Evolutionary conservation across 2,888 invertebrate species (phyloP).

Genomic region (Hemithea aestivaria): DNA sequence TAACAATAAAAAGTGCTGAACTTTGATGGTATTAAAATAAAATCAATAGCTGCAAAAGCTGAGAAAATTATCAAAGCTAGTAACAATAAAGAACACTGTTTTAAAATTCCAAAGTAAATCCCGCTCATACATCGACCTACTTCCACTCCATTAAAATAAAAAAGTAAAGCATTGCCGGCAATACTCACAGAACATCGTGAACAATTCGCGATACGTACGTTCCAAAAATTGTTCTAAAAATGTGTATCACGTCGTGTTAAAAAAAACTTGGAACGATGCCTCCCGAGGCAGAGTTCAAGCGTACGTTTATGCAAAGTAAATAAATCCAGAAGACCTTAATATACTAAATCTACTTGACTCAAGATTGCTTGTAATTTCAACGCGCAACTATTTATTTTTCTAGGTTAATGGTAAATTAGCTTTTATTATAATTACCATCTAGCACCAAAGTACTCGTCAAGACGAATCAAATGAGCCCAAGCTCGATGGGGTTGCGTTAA

Average conservation of each 20-base stretch:
- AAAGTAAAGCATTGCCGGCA: conserved; percentile 18
- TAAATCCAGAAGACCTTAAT: conserved; percentile 19
- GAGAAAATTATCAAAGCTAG: not conserved
- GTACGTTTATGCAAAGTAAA: conserved; percentile 14
- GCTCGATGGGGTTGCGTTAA: too few relatives aligned
- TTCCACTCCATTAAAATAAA: conserved; percentile 23
- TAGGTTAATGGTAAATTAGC: too few relatives aligned
- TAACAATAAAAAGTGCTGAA: too few relatives aligned
- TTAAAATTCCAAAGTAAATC: not conserved
- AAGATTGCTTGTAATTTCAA: conserved; percentile 12
- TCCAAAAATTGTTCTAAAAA: conserved; percentile 31
- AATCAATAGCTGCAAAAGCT: too few relatives aligned
- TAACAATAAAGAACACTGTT: not conserved
- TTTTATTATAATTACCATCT: too few relatives aligned
- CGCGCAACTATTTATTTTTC: not conserved
- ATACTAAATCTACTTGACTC: conserved; percentile 15
- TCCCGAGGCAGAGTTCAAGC: conserved; percentile 16
- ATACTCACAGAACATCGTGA: conserved; percentile 25
- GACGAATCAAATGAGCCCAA: too few relatives aligned
- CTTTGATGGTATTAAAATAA: too few relatives aligned
- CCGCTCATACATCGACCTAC: conserved; percentile 7
- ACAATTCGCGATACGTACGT: conserved; percentile 29
- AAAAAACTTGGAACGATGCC: conserved; percentile 35
- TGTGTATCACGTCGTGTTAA: conserved; percentile 19
- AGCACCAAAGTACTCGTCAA: too few relatives aligned